Evolutionary conservation across 1,140 invertebrate species (phyloP).

Genomic region (Scaptomyza montana): DNA sequence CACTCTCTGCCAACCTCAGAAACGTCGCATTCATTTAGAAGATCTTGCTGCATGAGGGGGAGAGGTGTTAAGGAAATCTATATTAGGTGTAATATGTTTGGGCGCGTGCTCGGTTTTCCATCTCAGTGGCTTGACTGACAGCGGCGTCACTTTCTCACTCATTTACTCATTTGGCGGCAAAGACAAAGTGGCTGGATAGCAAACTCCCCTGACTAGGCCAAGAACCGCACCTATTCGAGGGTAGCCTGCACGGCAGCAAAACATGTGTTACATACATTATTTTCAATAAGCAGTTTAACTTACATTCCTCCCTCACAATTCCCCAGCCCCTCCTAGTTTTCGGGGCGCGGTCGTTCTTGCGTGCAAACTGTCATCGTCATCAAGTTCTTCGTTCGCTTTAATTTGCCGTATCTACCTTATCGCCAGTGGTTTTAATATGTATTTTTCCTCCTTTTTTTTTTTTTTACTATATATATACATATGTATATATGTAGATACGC

Average conservation of each 20-base stretch:
- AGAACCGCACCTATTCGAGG: conserved; percentile 38
- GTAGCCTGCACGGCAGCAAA: conserved; percentile 32
- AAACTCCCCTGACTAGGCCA: conserved; percentile 11
- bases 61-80: conserved; percentile 23
- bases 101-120: conserved; percentile 19
- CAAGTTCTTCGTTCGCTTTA: conserved; percentile 21
- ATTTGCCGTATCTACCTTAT: conserved; percentile 43
- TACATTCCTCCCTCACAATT: neutral
- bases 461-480: conserved; percentile 12
- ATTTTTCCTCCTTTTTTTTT: neutral
- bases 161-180: conserved; percentile 20
- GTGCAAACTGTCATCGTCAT: conserved; percentile 36
- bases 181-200: conserved; percentile 46
- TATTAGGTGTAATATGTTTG: conserved; percentile 24
- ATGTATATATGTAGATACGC: conserved; percentile 18
- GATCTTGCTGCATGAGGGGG: neutral
- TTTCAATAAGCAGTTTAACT: conserved; percentile 30
- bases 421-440: conserved; percentile 10
- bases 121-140: conserved; percentile 31
- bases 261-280: conserved; percentile 28
- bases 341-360: conserved; percentile 35
- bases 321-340: neutral
- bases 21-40: conserved; percentile 48
- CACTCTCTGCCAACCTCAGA: no score
- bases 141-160: conserved; percentile 47